phyloP scores from a whole-genome alignment of 2,113 vertebrate genomes.

The Phasianus colchicus region DNA sequence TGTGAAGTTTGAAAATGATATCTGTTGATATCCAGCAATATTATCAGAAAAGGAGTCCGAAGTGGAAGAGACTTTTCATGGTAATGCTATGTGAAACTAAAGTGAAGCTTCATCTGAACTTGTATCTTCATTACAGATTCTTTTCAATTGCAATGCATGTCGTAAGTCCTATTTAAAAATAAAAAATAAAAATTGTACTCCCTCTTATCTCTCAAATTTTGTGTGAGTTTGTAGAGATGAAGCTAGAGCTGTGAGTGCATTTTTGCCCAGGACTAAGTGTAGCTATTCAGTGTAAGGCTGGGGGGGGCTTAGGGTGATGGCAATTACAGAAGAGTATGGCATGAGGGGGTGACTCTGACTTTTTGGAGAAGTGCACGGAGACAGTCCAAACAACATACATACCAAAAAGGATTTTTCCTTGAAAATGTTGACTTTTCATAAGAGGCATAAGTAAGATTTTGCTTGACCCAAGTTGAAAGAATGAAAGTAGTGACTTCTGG shows the following conservation, averaged over 20 bases:
- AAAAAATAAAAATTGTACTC: not conserved
- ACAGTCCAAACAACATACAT: accelerated
- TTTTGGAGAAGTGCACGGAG: not conserved
- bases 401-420: not conserved
- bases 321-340: not conserved
- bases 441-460: not conserved
- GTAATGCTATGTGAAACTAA: not conserved
- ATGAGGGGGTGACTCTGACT: not conserved
- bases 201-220: not conserved
- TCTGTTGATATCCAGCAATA: not conserved
- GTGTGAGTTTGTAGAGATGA: not conserved
- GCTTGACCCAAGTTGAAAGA: not conserved
- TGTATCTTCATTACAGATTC: not conserved
- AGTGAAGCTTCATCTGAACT: not conserved
- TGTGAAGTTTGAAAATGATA: not conserved
- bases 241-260: not conserved
- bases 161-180: not conserved
- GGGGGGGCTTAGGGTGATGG: not conserved
- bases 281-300: not conserved
- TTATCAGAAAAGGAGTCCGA: not conserved
- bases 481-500: not conserved
- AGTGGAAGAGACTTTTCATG: not conserved
- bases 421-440: not conserved
- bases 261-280: not conserved
- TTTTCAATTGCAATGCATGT: not conserved